Conservation (phyloP, 2,797 vertebrate species). For the Champsocephalus gunnari region DNA sequence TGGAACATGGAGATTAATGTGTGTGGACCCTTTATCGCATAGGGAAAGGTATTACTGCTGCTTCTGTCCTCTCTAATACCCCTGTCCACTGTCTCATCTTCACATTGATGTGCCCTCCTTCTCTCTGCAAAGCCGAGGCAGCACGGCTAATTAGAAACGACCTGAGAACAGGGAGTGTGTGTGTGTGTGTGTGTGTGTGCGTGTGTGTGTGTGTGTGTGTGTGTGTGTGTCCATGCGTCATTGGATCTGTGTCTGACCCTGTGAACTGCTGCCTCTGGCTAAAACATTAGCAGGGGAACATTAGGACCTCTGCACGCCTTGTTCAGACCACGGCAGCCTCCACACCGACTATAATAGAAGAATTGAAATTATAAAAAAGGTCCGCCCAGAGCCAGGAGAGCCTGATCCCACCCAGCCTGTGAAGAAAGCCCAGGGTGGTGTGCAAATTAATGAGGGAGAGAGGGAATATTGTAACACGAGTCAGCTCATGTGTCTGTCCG, state of each 20-base stretch:
- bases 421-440: slow-evolving; percentile 33
- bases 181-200: slow-evolving; percentile 18
- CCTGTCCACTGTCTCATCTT: slow-evolving; percentile 21
- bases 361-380: slow-evolving; percentile 58
- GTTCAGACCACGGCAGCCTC: slow-evolving; percentile 37
- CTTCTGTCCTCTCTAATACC: slow-evolving; percentile 3
- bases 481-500: slow-evolving; percentile 47
- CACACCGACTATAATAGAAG: slow-evolving; percentile 43
- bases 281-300: slow-evolving; percentile 67
- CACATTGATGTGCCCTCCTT: slow-evolving; percentile 47
- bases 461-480: slow-evolving; percentile 48
- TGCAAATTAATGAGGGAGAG: slow-evolving; percentile 66
- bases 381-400: slow-evolving; percentile 15
- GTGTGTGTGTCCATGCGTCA: slow-evolving; percentile 44
- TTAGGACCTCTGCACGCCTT: slow-evolving; percentile 51
- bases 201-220: slow-evolving; percentile 34
- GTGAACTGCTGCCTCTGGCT: slow-evolving; percentile 69
- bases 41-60: slow-evolving; percentile 9
- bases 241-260: slow-evolving; percentile 67
- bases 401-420: slow-evolving; percentile 20
- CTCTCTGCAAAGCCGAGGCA: slow-evolving; percentile 34
- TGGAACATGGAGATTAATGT: background rate
- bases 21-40: slow-evolving; percentile 11
- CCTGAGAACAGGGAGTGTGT: slow-evolving; percentile 46
- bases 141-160: slow-evolving; percentile 71